Conservation (phyloP, 2,888 invertebrate genomes). For the Aphodius sticticus region DNA sequence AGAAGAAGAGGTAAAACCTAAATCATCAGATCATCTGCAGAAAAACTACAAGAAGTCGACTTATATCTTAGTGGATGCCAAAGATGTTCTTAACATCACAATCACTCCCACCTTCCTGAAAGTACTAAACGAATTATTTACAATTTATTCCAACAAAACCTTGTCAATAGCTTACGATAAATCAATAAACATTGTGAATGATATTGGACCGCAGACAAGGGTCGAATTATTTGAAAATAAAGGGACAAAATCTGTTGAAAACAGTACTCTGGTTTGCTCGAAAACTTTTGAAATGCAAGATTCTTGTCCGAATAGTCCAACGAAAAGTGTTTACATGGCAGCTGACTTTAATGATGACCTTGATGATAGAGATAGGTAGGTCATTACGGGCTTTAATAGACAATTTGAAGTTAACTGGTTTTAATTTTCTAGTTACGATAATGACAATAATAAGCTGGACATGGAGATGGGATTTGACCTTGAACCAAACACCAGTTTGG, state of each 20-base stretch:
- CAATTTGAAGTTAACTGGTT: background rate
- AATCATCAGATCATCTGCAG: slow-evolving; percentile 38
- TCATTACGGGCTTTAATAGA: background rate
- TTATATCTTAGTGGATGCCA: slow-evolving; percentile 73
- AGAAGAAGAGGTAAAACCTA: slow-evolving; percentile 48
- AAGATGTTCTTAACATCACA: slow-evolving; percentile 72
- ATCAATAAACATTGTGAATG: slow-evolving; percentile 66
- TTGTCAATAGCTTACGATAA: slow-evolving; percentile 55
- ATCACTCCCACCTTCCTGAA: slow-evolving; percentile 72
- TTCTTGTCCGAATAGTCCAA: slow-evolving; percentile 69
- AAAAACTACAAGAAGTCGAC: slow-evolving; percentile 63
- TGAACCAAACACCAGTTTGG: slow-evolving; percentile 55
- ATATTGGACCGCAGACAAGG: slow-evolving; percentile 69
- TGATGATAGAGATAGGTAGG: slow-evolving; percentile 57
- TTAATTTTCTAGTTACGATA: slow-evolving; percentile 38
- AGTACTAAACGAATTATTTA: slow-evolving; percentile 58
- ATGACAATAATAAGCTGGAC: slow-evolving; percentile 41
- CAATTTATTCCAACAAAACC: slow-evolving; percentile 58
- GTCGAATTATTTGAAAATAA: slow-evolving; percentile 65
- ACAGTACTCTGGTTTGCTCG: slow-evolving; percentile 61
- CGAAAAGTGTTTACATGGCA: slow-evolving; percentile 48
- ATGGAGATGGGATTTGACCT: slow-evolving; percentile 52
- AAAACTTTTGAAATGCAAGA: slow-evolving; percentile 69
- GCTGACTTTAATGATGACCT: slow-evolving; percentile 48
- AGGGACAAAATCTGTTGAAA: slow-evolving; percentile 61